phyloP scores from a whole-genome alignment of 2,888 invertebrate genomes.

The Crocallis elinguaria region DNA sequence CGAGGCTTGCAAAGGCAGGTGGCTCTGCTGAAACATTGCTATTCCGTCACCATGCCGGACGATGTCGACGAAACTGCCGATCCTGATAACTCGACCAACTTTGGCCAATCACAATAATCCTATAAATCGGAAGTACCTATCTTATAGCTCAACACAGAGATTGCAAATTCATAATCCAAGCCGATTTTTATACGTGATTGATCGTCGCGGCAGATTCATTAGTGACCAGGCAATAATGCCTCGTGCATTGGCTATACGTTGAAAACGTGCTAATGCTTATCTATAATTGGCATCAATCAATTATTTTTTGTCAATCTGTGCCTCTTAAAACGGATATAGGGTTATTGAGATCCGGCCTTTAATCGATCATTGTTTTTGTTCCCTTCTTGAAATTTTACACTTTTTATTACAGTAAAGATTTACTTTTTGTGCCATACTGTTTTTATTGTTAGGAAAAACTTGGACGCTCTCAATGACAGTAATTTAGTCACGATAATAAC shows the following conservation, averaged over 20 bases:
- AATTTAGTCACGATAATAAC: not conserved
- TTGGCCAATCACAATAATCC: not conserved
- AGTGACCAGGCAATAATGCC: no score
- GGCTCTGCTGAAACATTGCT: conserved; percentile 83
- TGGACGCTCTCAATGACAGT: conserved; percentile 13
- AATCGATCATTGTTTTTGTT: conserved; percentile 20
- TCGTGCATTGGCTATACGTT: no score
- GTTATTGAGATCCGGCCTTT: conserved; percentile 17
- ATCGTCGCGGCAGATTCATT: no score
- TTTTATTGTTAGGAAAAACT: conserved; percentile 20
- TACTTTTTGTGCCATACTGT: conserved; percentile 19
- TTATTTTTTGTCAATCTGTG: not conserved
- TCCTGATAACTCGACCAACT: not conserved
- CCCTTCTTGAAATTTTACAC: conserved; percentile 16
- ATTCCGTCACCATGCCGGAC: conserved; percentile 57
- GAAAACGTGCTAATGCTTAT: no score
- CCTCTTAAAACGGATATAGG: conserved; percentile 24
- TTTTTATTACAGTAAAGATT: conserved; percentile 24
- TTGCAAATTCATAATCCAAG: not conserved
- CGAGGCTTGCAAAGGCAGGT: conserved; percentile 87
- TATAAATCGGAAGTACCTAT: not conserved
- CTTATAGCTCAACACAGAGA: not conserved
- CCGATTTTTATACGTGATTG: no score
- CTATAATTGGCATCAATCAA: not conserved
- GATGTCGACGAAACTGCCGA: conserved; percentile 47